These are phyloP conservation scores for Trochalopteron elliotii DNA, from an alignment of 2,113 vertebrate genomes.

Conservation along the genomic window DNA sequence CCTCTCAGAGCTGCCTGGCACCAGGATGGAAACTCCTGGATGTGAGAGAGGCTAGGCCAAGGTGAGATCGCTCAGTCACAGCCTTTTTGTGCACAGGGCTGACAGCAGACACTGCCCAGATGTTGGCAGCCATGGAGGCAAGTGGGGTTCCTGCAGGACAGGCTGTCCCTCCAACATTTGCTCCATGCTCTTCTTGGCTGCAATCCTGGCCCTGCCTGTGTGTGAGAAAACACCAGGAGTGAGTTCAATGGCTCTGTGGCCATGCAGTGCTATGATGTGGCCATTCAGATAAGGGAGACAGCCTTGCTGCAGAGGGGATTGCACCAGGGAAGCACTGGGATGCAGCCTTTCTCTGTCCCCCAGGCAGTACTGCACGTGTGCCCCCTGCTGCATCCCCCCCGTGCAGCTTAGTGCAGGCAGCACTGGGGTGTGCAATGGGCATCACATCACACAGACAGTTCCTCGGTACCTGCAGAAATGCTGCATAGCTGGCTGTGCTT, in stretches of 20 bases:
- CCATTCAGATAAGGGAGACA: not conserved
- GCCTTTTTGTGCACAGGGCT: not conserved
- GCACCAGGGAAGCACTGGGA: accelerated
- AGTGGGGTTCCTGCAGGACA: accelerated
- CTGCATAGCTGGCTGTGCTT: not conserved
- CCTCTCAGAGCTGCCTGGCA: not conserved
- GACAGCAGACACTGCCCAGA: not conserved
- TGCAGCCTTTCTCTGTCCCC: not conserved
- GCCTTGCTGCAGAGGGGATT: accelerated
- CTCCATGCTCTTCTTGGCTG: not conserved
- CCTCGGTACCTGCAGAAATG: accelerated
- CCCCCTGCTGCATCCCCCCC: accelerated
- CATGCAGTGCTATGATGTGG: accelerated
- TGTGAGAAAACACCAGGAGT: not conserved
- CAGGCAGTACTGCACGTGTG: accelerated
- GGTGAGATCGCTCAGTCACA: accelerated
- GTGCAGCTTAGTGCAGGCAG: accelerated
- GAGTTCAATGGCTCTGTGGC: not conserved
- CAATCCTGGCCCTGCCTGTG: not conserved
- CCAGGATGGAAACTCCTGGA: accelerated
- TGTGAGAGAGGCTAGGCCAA: not conserved
- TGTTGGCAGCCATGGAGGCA: accelerated
- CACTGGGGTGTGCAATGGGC: accelerated
- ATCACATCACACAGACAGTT: accelerated
- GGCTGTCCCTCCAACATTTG: not conserved